A percentile compares a stretch with the other conserved stretches of the same genome.
Conservation (phyloP, 2,113 vertebrate species). For the Sinocyclocheilus grahami region DNA sequence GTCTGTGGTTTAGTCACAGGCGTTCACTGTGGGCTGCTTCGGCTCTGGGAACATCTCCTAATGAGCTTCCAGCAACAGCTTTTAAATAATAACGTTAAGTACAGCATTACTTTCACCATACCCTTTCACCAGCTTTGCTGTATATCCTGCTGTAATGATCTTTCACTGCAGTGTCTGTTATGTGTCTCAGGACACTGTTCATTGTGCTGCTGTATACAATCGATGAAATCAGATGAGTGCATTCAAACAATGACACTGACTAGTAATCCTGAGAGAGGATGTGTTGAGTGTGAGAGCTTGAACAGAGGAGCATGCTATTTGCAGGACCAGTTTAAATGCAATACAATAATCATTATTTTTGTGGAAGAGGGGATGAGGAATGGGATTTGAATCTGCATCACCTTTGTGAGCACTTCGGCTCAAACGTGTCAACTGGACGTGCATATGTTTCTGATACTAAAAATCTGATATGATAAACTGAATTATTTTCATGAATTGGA, state of each 20-base stretch:
- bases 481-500: too few species aligned
- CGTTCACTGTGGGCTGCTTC: not conserved
- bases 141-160: slow-evolving; percentile 32
- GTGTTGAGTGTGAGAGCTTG: not conserved
- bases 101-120: not conserved
- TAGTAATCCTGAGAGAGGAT: not conserved
- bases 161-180: slow-evolving; percentile 1
- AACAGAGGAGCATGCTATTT: not conserved
- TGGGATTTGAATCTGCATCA: not conserved
- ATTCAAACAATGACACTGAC: slow-evolving; percentile 20
- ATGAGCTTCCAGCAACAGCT: slow-evolving; percentile 19
- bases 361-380: not conserved
- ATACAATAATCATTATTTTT: not conserved
- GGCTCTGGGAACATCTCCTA: slow-evolving; percentile 30
- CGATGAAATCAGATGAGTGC: not conserved
- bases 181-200: not conserved
- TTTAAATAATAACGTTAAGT: slow-evolving; percentile 24
- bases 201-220: not conserved
- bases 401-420: not conserved
- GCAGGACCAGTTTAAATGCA: not conserved
- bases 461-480: too few species aligned
- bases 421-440: not conserved
- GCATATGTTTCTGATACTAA: not conserved
- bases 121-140: slow-evolving; percentile 16
- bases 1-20: not conserved